Evolutionary conservation across 2,797 vertebrate species (phyloP).

Genomic region (Phataginus tricuspis): DNA sequence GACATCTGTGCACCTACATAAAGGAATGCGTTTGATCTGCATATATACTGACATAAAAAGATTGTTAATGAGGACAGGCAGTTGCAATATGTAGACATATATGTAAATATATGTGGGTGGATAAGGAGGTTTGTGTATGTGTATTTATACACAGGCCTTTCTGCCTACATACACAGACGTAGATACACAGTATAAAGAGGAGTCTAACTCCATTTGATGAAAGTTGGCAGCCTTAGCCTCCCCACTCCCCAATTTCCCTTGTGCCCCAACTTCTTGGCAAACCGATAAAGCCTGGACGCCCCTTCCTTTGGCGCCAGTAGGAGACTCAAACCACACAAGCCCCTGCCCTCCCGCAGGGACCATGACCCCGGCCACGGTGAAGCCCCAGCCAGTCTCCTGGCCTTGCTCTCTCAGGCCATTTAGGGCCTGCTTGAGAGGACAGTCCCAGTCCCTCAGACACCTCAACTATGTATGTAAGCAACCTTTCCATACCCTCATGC

Average conservation of each 20-base stretch:
- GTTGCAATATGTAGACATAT: background rate
- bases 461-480: background rate
- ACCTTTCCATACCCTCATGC: background rate
- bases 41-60: background rate
- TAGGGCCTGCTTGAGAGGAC: background rate
- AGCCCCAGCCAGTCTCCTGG: background rate
- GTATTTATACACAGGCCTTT: background rate
- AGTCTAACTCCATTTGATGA: no score
- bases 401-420: background rate
- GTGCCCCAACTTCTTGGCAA: background rate
- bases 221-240: background rate
- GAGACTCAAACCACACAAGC: background rate
- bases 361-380: background rate
- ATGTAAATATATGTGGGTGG: background rate
- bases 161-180: background rate
- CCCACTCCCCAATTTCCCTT: background rate
- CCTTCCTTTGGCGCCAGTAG: background rate
- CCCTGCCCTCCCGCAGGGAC: background rate
- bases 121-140: background rate
- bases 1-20: background rate
- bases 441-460: background rate
- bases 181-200: background rate
- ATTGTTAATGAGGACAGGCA: background rate
- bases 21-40: background rate
- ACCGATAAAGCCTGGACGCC: background rate